Evolutionary conservation across 2,888 invertebrate genomes (phyloP).

Genomic region (Argyresthia albistria): DNA sequence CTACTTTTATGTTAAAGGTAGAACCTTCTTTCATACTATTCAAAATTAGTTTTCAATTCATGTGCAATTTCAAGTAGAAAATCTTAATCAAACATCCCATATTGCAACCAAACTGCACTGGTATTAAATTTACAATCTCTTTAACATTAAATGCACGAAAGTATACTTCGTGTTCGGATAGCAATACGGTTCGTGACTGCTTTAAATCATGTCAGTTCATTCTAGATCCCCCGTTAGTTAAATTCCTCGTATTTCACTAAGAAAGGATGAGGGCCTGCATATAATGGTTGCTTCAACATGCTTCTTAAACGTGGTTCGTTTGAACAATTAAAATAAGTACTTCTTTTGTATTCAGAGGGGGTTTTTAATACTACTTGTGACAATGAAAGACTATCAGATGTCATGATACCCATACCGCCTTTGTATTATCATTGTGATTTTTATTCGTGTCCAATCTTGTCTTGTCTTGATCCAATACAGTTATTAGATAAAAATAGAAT

Average conservation of each 20-base stretch:
- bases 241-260: not conserved
- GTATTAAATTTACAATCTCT: not conserved
- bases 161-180: conserved; percentile 3
- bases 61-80: too few species aligned
- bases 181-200: conserved; percentile 8
- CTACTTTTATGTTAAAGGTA: too few species aligned
- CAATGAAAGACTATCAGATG: not conserved
- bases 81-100: too few species aligned
- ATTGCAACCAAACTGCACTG: not conserved
- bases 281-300: not conserved
- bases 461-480: too few species aligned
- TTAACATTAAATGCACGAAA: conserved; percentile 9
- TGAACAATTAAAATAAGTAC: conserved; percentile 4
- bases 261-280: not conserved
- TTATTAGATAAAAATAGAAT: too few species aligned
- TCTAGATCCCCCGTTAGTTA: not conserved
- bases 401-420: too few species aligned
- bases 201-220: conserved; percentile 1
- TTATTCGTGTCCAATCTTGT: too few species aligned
- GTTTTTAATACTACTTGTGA: not conserved
- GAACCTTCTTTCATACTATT: too few species aligned
- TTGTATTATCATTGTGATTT: too few species aligned
- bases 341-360: not conserved
- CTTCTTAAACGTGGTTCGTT: conserved; percentile 4
- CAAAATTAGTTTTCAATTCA: too few species aligned